Base-by-base conservation (phyloP, 2,888 invertebrate species). In the Drosophila mettleri region DNA sequence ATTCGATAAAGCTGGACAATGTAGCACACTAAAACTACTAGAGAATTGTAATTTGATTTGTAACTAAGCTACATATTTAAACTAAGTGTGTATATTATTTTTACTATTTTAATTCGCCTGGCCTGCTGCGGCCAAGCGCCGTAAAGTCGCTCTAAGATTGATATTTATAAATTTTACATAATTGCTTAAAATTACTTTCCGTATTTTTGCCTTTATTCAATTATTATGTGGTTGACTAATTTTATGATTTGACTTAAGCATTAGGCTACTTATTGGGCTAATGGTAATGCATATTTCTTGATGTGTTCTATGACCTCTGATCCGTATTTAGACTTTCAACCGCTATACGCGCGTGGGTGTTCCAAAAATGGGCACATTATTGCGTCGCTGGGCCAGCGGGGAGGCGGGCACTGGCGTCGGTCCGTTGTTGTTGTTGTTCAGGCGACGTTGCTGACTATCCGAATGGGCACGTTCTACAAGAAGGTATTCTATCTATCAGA, bases 401-500 rank as follows among this genome's bases (percentile, higher is more conserved):
- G 88, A 80, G 84, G 90, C 85, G 16, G 83, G 85, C 24, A 86
- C 72, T 36, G 73, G 79, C 6, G 80, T 72, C 16, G 80, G 74
- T 12, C 85, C 85, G 52, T 86, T 86, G 59, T 86, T 86, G 70
- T 86, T 86, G 65, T 81, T 81, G 69, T 84, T 75, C 18, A 86
- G 69, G 10, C 89, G 85, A 36, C 85, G 87, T 74, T 93, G 93
- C 89, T 94, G 93, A 77, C 94, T 94, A 88, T 94, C 94, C 79
- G 94, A 94, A 84, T 94, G 93, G 53, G 94, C 94, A 88, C 94
- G 93, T 91, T 94, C 94, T 94, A 91, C 58, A 93, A 73, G 62
- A 51, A 43, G 38, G 33, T 36, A 49, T 54, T 62, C 68, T 53
- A 66, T 63, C 65, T 45, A 58, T 75, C 60, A 75, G 71, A 67